Base-by-base conservation (phyloP, 2,113 vertebrate species). In the Phrynosoma platyrhinos region DNA sequence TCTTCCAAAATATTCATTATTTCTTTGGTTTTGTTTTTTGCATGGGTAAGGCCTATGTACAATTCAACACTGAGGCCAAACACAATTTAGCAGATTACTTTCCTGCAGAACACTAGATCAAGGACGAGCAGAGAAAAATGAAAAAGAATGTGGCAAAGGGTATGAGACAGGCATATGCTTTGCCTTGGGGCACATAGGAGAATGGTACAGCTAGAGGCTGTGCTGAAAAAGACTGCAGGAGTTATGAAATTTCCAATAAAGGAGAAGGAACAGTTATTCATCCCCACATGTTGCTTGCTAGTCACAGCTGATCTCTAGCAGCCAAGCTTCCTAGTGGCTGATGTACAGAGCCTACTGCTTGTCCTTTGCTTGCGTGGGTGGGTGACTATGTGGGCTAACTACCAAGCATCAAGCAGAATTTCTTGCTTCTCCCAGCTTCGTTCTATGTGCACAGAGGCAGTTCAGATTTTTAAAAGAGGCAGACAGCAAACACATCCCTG, bases 341-440 rank as follows among this genome's bases (percentile, higher is more conserved):
- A 77, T 10, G 21, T 10, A 55, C 0, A 0, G 21, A 76, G 78
- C 40, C 76, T 86, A 84, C 25, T 77, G 40, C 0, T 1, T 2
- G 8, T 2, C 3, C 27, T 0, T 77, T 47, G 5, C 47, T 20
- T 69, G 82, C 16, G 4, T 42, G 13, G 1, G 0, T 83, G 71
- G 0, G 0, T 0, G 0, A 40, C 25, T 0, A 1, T 0, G 0
- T 2, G 1, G 78, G 0, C 0, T 55, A 52, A 77, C n/a, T 86
- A 93, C 16, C 14, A 82, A 25, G 71, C 23, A 5, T 74, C 72
- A 74, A 62, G 72, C 4, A 18, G 52, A 71, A 20, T 3, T 10
- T 0, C 4, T 32, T 83, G 32, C 74, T 36, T 71, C 74, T 81
- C 21, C 78, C 79, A 87, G 69, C 55, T 87, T 47, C 68, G 7